Conservation (phyloP, 2,113 vertebrate genomes). For the human (Homo sapiens) region GRCh38 chr1:211097501-211098000, state of each 20-base stretch:
- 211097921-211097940: not conserved
- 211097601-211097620: not conserved
- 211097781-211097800: not conserved
- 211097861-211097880: accelerated
- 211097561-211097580: not conserved
- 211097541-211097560: not conserved
- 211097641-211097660: not conserved
- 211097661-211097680: not conserved
- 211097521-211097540: not conserved
- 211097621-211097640: not conserved
- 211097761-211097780: not conserved
- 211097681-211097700: not conserved
- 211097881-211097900: not conserved
- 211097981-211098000: not conserved
- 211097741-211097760: not conserved
- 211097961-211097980: not conserved
- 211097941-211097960: constrained; percentile 3
- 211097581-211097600: not conserved
- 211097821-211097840: not conserved
- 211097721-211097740: not conserved
- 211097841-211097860: not conserved
- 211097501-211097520: not conserved
- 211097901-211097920: not conserved
- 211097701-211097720: not conserved
- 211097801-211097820: not conserved